Percentiles rank a stretch among this genome's conserved stretches.
These are phyloP conservation scores for Enteromius thamalakanensis DNA, from an alignment of 2,797 vertebrate species.

Conservation along the genomic window DNA sequence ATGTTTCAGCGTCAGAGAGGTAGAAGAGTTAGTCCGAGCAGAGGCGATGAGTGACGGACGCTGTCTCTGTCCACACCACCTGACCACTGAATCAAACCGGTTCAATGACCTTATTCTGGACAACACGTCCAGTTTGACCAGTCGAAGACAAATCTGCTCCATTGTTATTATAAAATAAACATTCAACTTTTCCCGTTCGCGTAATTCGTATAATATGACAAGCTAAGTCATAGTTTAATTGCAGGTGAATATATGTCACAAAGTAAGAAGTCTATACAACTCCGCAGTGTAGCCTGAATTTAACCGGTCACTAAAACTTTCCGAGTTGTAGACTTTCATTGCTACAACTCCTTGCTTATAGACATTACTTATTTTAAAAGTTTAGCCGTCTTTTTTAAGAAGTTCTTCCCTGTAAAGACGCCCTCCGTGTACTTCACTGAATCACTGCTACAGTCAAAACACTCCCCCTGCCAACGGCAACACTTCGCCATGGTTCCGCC, in stretches of 20 bases:
- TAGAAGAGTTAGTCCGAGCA: background rate
- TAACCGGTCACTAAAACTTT: background rate
- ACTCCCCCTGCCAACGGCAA: conserved; percentile 1
- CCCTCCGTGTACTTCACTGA: background rate
- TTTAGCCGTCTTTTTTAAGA: background rate
- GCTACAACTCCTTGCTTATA: background rate
- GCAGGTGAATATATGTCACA: background rate
- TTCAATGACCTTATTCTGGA: conserved; percentile 1
- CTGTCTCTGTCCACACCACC: conserved; percentile 1
- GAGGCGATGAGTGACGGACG: background rate
- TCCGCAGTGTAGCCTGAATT: background rate
- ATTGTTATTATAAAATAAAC: conserved; percentile 46
- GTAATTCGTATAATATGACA: background rate
- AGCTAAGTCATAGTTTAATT: background rate
- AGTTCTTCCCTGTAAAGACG: background rate
- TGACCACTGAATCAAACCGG: background rate
- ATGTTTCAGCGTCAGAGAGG: background rate
- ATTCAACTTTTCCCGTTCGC: background rate
- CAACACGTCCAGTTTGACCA: conserved; percentile 46
- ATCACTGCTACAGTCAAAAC: conserved; percentile 22
- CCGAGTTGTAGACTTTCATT: background rate
- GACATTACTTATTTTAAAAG: background rate
- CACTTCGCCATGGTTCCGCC: conserved; percentile 24
- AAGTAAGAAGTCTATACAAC: background rate
- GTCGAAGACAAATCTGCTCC: conserved; percentile 52